These are phyloP conservation scores for Takifugu bimaculatus DNA, from an alignment of 2,113 vertebrate genomes.

Conservation along the genomic window DNA sequence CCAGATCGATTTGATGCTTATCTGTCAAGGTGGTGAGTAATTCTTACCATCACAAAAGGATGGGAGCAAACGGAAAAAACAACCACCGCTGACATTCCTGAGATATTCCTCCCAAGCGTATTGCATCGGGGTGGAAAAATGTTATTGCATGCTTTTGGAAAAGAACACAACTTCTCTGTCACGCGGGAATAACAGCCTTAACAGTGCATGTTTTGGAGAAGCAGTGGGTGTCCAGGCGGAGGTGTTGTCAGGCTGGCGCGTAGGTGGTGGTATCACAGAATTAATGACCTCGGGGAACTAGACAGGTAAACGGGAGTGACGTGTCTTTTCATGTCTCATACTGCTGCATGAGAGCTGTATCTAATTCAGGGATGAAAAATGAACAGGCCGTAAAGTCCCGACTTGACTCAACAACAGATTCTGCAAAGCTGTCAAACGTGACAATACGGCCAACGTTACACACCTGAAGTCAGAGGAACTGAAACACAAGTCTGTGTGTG, in stretches of 20 bases:
- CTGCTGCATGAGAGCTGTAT: conserved; percentile 25
- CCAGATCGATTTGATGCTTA: conserved; percentile 67
- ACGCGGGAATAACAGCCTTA: conserved; percentile 39
- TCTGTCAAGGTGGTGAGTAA: conserved; percentile 71
- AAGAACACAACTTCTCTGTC: conserved; percentile 62
- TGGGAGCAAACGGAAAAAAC: conserved; percentile 62
- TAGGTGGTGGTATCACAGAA: conserved; percentile 45
- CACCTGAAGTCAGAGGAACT: neutral
- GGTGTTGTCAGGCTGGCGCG: conserved; percentile 49
- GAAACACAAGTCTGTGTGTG: neutral
- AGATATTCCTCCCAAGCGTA: conserved; percentile 66
- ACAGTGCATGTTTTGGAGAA: conserved; percentile 51
- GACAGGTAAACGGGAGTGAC: conserved; percentile 63
- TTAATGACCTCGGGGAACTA: conserved; percentile 55
- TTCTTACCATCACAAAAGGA: conserved; percentile 72
- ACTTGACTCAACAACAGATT: conserved; percentile 3
- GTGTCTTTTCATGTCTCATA: conserved; percentile 50
- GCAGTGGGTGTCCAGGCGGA: conserved; percentile 31
- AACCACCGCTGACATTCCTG: conserved; percentile 64
- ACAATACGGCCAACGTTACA: conserved; percentile 1
- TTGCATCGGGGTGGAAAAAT: conserved; percentile 66
- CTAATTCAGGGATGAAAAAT: conserved; percentile 61
- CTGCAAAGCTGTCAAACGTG: conserved; percentile 16
- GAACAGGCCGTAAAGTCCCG: conserved; percentile 13
- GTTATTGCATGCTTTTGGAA: conserved; percentile 57